A percentile compares a stretch with the other conserved stretches of the same genome.
Conservation (phyloP, 2,888 invertebrate genomes). For the Drosophila mimica region DNA sequence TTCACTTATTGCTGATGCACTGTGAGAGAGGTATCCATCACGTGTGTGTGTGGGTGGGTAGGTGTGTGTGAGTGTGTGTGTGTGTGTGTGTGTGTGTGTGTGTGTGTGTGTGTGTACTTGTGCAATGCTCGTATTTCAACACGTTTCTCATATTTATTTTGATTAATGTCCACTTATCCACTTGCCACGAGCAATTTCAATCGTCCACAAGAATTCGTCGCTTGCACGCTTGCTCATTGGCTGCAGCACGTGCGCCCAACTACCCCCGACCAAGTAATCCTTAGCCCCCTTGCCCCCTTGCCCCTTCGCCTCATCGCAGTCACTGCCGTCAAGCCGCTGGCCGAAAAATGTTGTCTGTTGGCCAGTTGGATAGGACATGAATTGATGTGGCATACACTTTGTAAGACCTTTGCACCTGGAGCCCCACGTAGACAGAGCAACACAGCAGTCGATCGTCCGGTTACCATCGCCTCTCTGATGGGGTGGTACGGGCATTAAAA, state of each 20-base stretch:
- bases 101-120: constrained; percentile 28
- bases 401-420: constrained; percentile 74
- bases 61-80: constrained; percentile 20
- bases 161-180: constrained; percentile 80
- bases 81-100: constrained; percentile 18
- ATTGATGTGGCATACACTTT: constrained; percentile 75
- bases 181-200: constrained; percentile 78
- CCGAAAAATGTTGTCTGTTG: constrained; percentile 66
- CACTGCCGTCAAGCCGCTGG: not conserved
- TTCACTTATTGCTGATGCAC: constrained; percentile 33
- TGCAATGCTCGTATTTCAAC: constrained; percentile 65
- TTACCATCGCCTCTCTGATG: not conserved
- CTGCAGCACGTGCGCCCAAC: constrained; percentile 52
- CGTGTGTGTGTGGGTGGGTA: constrained; percentile 7
- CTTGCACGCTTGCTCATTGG: constrained; percentile 2
- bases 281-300: no score
- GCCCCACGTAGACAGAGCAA: constrained; percentile 45
- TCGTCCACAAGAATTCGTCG: constrained; percentile 64
- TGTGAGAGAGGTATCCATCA: not conserved
- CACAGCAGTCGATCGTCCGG: constrained; percentile 20
- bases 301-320: not conserved
- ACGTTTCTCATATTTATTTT: constrained; percentile 79
- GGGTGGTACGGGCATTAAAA: not conserved
- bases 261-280: not conserved
- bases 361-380: constrained; percentile 70